Evolutionary conservation across 1,140 invertebrate species (phyloP).

Genomic region (Macrocentrus cingulum): DNA sequence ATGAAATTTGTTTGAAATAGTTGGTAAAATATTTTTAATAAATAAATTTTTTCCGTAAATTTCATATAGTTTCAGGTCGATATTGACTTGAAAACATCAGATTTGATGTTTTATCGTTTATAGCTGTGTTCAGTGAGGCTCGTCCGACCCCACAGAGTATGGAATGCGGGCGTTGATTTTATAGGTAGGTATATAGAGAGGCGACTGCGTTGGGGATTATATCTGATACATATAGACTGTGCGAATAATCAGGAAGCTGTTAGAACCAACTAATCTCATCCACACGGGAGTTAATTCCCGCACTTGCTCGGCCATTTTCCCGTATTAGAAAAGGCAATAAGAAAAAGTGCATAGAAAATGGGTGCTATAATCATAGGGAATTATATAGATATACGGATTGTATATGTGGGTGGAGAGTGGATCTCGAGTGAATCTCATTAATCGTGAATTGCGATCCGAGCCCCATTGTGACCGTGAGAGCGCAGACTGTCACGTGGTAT

Average conservation of each 20-base stretch:
- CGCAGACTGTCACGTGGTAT: slow-evolving; percentile 1
- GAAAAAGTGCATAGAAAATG: not conserved
- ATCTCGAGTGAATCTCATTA: slow-evolving; percentile 10
- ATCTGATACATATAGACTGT: slow-evolving; percentile 18
- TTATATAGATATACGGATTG: too few species aligned
- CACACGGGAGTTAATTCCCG: not conserved
- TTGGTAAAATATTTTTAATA: too few species aligned
- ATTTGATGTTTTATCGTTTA: too few species aligned
- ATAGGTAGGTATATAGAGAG: not conserved
- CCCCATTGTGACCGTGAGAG: slow-evolving; percentile 14
- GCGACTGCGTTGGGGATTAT: slow-evolving; percentile 1
- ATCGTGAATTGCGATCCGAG: slow-evolving; percentile 5
- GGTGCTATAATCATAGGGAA: not conserved
- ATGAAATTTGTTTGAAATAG: too few species aligned
- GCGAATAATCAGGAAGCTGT: slow-evolving; percentile 23
- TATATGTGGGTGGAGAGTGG: not conserved
- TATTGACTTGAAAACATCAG: too few species aligned
- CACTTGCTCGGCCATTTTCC: not conserved
- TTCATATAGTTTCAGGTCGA: too few species aligned
- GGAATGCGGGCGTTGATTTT: slow-evolving; percentile 11
- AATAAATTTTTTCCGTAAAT: too few species aligned
- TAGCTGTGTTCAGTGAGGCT: too few species aligned
- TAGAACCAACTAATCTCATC: slow-evolving; percentile 5
- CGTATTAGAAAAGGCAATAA: not conserved
- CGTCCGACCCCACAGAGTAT: slow-evolving; percentile 5